Conservation (phyloP, 2,113 vertebrate species). For the Ophiodon elongatus region DNA sequence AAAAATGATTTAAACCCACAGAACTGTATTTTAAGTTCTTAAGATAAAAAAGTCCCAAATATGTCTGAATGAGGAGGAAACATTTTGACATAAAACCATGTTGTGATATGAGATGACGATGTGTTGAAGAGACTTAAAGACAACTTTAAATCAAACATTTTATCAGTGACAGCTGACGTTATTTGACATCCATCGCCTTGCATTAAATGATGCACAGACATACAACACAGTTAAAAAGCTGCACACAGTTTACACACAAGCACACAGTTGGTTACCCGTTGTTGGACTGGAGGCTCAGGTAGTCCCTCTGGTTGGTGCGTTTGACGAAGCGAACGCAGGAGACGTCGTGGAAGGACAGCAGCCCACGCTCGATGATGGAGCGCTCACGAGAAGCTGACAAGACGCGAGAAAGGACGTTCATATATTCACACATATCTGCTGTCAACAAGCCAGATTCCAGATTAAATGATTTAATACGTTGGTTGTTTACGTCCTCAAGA, state of each 20-base stretch:
- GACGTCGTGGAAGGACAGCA: slow-evolving; percentile 66
- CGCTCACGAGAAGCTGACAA: slow-evolving; percentile 75
- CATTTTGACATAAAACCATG: background rate
- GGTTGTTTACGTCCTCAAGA: too few relatives aligned
- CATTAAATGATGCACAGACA: background rate
- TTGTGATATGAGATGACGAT: background rate
- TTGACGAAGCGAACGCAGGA: slow-evolving; percentile 72
- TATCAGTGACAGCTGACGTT: background rate
- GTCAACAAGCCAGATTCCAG: too few relatives aligned
- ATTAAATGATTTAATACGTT: too few relatives aligned
- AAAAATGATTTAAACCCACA: background rate
- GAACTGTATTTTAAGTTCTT: background rate
- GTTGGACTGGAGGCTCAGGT: slow-evolving; percentile 72
- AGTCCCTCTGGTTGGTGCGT: slow-evolving; percentile 63
- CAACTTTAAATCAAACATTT: background rate
- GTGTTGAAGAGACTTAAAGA: background rate
- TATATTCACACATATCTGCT: background rate
- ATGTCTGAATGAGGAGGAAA: background rate
- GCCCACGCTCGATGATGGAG: slow-evolving; percentile 69
- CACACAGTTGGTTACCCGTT: slow-evolving; percentile 56
- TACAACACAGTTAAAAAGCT: background rate
- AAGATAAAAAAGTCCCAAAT: background rate
- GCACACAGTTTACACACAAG: background rate
- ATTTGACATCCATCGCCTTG: background rate
- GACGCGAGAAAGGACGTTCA: too few relatives aligned